These are phyloP conservation scores for Parus major DNA, from an alignment of 2,113 vertebrate species.

Conservation along the genomic window DNA sequence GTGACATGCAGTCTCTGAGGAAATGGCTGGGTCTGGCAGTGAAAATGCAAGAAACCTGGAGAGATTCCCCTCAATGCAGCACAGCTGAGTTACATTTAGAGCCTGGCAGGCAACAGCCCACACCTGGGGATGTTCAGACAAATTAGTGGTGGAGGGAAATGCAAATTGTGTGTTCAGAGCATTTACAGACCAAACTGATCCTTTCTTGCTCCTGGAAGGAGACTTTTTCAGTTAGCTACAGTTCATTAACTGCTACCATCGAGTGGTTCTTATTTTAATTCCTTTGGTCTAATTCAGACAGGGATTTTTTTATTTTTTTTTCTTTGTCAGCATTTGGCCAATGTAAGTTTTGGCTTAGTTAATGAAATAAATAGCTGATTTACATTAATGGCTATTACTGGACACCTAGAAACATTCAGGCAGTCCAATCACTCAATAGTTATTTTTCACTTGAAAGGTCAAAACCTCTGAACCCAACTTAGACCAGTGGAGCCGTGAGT, in stretches of 20 bases:
- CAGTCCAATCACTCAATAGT: not conserved
- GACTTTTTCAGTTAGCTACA: constrained; percentile 29
- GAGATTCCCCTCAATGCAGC: not conserved
- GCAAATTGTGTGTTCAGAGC: not conserved
- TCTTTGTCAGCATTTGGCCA: constrained; percentile 22
- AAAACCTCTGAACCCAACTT: not conserved
- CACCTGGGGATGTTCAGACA: not conserved
- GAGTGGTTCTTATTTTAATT: constrained; percentile 64
- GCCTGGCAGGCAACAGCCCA: not conserved
- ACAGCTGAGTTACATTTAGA: not conserved
- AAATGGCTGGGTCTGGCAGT: not conserved
- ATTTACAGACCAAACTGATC: not conserved
- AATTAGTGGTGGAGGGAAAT: not conserved
- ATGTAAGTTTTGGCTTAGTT: constrained; percentile 33
- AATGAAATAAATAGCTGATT: constrained; percentile 59
- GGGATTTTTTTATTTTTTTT: not conserved
- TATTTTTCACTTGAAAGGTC: not conserved
- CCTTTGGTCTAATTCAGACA: constrained; percentile 61
- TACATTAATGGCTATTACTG: constrained; percentile 36
- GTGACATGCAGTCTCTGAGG: not conserved
- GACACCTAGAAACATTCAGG: not conserved
- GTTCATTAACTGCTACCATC: constrained; percentile 60
- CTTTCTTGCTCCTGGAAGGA: not conserved
- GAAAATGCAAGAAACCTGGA: not conserved
- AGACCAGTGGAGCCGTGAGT: not conserved